A percentile compares a stretch with the other conserved stretches of the same genome.
These are phyloP conservation scores for Dermochelys coriacea DNA, from an alignment of 2,797 vertebrate genomes.

Conservation along the genomic window DNA sequence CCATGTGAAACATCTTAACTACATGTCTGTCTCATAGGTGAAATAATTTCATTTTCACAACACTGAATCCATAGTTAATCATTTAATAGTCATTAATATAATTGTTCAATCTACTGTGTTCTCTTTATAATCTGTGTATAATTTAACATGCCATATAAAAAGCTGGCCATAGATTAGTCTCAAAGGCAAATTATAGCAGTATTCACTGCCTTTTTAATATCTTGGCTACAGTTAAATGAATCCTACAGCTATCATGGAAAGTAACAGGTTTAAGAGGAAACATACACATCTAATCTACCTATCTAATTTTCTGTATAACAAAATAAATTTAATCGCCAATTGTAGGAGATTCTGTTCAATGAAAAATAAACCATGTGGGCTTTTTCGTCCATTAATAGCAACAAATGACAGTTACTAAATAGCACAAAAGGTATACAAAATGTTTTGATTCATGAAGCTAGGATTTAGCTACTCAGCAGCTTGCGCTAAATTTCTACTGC, in stretches of 20 bases:
- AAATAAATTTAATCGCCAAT: constrained; percentile 21
- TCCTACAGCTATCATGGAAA: neutral
- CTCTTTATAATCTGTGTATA: constrained; percentile 59
- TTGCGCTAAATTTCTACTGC: neutral
- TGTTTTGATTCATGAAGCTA: neutral
- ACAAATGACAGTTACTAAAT: neutral
- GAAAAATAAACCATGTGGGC: neutral
- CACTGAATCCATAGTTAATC: constrained; percentile 44
- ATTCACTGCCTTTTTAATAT: constrained; percentile 42
- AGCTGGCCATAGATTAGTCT: constrained; percentile 53
- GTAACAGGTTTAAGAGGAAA: constrained; percentile 29
- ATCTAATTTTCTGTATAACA: neutral
- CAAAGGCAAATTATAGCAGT: constrained; percentile 51
- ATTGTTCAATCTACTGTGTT: constrained; percentile 60
- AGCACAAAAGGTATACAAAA: neutral
- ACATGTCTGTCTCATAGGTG: constrained; percentile 34
- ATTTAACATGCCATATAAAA: constrained; percentile 73
- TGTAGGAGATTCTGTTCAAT: neutral
- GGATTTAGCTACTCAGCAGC: neutral
- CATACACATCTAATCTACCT: neutral
- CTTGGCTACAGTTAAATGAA: constrained; percentile 14
- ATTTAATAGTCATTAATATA: constrained; percentile 68
- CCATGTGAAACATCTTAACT: constrained; percentile 35
- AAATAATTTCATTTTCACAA: constrained; percentile 41
- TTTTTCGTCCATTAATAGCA: neutral